phyloP scores from a whole-genome alignment of 2,113 vertebrate genomes.

The Mola mola region DNA sequence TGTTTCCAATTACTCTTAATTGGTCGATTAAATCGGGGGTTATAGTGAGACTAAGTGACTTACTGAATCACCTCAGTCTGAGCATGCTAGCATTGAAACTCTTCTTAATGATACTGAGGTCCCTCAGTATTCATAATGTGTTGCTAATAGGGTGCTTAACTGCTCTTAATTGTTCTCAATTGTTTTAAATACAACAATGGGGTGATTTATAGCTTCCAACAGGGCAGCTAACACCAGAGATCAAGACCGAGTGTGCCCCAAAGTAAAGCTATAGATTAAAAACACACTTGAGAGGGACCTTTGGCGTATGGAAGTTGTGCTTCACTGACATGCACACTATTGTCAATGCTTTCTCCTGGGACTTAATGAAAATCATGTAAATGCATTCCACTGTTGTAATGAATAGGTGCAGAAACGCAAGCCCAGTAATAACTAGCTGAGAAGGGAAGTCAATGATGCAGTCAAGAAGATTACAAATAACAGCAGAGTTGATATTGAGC shows the following conservation, averaged over 20 bases:
- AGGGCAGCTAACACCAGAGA: conserved; percentile 20
- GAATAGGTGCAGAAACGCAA: conserved; percentile 47
- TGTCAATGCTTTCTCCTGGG: conserved; percentile 27
- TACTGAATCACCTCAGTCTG: conserved; percentile 32
- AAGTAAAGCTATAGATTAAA: conserved; percentile 39
- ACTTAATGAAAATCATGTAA: conserved; percentile 47
- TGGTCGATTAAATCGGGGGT: conserved; percentile 62
- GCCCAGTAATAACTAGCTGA: conserved; percentile 40
- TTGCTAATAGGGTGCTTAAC: conserved; percentile 58
- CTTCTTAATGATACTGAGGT: conserved; percentile 37
- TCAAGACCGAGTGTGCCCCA: conserved; percentile 14
- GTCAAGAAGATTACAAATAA: conserved; percentile 60
- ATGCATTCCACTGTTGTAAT: conserved; percentile 55
- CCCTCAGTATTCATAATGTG: conserved; percentile 36
- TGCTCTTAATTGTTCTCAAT: conserved; percentile 59
- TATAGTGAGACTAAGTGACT: conserved; percentile 42
- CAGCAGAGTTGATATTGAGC: conserved; percentile 32
- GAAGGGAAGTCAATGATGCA: conserved; percentile 33
- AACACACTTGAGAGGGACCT: conserved; percentile 48
- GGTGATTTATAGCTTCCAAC: conserved; percentile 42
- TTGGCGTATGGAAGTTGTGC: conserved; percentile 34
- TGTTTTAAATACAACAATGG: conserved; percentile 44
- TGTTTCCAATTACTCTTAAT: conserved; percentile 72
- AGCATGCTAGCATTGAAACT: conserved; percentile 25
- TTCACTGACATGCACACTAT: conserved; percentile 29